Base-by-base conservation (phyloP, 2,113 vertebrate genomes). In the Thamnaconus septentrionalis region DNA sequence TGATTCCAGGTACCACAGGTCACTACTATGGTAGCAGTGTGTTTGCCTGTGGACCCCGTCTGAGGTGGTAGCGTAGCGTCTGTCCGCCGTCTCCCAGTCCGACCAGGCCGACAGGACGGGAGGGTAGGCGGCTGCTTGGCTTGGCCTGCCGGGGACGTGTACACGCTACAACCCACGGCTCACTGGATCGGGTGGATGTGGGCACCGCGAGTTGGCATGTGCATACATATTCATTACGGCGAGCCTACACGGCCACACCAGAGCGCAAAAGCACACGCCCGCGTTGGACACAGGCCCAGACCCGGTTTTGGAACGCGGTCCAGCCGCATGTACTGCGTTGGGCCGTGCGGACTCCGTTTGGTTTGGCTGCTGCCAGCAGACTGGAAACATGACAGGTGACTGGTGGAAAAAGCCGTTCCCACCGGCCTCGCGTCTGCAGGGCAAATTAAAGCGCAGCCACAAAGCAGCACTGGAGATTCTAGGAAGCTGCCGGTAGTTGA, bases 301-400 rank as follows among this genome's bases (percentile, higher is more conserved):
- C 81, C 76, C 71, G 71, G 18, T 31, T 31, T 83, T 80, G 85
- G 85, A 82, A 85, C 47, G 45, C 6, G 39, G 53, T 77, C 78
- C 85, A 86, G 84, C 79, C 81, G 82, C 85, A 84, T 89, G 85
- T 87, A 84, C 82, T 78, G 70, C 58, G 75, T 71, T 31, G 71
- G 80, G 83, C 78, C 80, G 84, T 66, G 66, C 81, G 82, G 18
- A 31, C 18, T 31, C 75, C 83, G 64, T 88, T 89, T 89, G 81
- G 83, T 81, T 89, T 91, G 87, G 86, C 85, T 31, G 85, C 61
- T 78, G 71, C 79, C 72, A 81, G 57, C 40, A 76, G 76, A 76
- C 78, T 82, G 85, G 82, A 82, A 85, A 88, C 69, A 88, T 76
- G 79, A 85, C 83, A 86, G 71, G 72, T 85, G 87, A 88, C 74